phyloP scores from a whole-genome alignment of 2,888 invertebrate species.

The Cyclophora albipunctata region DNA sequence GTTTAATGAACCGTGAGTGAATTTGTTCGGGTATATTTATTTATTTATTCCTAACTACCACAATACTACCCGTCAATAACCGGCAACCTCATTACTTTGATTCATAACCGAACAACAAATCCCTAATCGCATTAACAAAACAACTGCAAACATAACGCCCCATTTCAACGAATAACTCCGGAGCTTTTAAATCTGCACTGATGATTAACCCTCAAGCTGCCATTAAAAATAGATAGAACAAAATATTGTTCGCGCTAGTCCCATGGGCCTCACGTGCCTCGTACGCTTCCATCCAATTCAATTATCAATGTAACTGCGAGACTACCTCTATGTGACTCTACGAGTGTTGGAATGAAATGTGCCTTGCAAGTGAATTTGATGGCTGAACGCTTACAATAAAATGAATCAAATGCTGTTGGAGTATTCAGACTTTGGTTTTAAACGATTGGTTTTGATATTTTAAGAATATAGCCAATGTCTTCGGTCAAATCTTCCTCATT shows the following conservation, averaged over 20 bases:
- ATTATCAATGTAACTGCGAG: slow-evolving; percentile 43
- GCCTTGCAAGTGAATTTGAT: slow-evolving; percentile 2
- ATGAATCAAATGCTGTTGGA: background rate
- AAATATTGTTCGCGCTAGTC: slow-evolving; percentile 54
- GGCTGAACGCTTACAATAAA: background rate
- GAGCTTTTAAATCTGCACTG: slow-evolving; percentile 47
- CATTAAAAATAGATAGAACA: slow-evolving; percentile 70
- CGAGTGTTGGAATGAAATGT: background rate
- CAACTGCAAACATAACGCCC: slow-evolving; percentile 17
- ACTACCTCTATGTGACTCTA: slow-evolving; percentile 22
- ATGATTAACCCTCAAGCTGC: slow-evolving; percentile 57
- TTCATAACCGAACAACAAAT: slow-evolving; percentile 14
- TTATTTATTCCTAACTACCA: no score
- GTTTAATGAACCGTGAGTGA: no score
- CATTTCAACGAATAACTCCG: slow-evolving; percentile 31
- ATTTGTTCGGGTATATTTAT: no score
- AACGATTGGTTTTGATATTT: no score
- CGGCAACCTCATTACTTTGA: slow-evolving; percentile 8
- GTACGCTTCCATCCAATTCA: slow-evolving; percentile 55
- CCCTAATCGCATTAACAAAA: slow-evolving; percentile 19
- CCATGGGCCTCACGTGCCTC: slow-evolving; percentile 45
- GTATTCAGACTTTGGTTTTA: no score
- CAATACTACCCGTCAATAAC: slow-evolving; percentile 2
- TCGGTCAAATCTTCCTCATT: no score
- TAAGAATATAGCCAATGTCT: no score